Evolutionary conservation across 2,888 invertebrate genomes (phyloP), one percentile per base, ranked within the genome.

Genomic region (Caenorhabditis becei): DNA sequence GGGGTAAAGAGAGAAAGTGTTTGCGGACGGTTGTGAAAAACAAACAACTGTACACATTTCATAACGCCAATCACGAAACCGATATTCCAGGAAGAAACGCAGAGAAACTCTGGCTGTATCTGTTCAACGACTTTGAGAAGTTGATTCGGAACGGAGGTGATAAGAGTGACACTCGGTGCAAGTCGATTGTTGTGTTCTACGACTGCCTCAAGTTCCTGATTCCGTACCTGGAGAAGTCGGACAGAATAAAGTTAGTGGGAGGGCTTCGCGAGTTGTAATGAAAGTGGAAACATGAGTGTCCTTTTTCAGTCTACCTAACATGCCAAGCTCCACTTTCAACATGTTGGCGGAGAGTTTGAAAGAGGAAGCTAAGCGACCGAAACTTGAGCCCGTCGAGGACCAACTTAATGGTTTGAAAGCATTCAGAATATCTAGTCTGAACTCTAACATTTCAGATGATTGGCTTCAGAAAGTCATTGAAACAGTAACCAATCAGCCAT

Each of bases 41-140:
- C 59, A 59, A 69, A 59, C 69, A 69, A 59, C 69, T 67, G 58
- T 20, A 56, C 47, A 54, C 5, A 47, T n/a, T n/a, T n/a, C n/a
- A 18, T 47, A 20, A 32, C 67, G 23, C 44, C n/a, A 44, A 24
- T 16, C 53, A 32, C 23, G 35, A 63, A 10, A 35, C 35, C 10
- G 35, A 35, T 10, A 10, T 56, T 65, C 24, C 28, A 69, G 72
- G 71, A n/a, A 61, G 67, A 67, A 72, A 79, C 61, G 67, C 72
- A 37, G 72, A 79, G 49, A 79, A 67, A 51, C 32, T 72, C 2
- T 67, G 67, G 72, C 62, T 67, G 7, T 61, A 32, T 41, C 54
- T 72, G 59, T 79, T 67, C 72, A 79, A 56, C 23, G 71, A 72
- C 61, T 78, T 78, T 51, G 71, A 78, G n/a, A 71, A 71, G 59